phyloP scores from a whole-genome alignment of 2,888 invertebrate species.

The Agonopterix arenella region DNA sequence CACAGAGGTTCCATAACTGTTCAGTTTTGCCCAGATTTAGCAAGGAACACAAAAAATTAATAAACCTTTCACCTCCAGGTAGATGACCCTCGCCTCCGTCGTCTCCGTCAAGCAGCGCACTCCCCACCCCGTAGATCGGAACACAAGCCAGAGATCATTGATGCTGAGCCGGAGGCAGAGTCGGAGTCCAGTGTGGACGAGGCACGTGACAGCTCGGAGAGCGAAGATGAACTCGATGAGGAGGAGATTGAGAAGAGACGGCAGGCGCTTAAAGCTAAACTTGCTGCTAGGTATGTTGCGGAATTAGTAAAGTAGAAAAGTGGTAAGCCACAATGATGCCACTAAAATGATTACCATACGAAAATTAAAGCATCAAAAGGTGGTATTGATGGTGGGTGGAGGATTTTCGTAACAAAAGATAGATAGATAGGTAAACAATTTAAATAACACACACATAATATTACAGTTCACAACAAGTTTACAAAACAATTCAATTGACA shows the following conservation, averaged over 20 bases:
- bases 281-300: conserved; percentile 51
- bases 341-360: too few relatives aligned
- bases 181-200: conserved; percentile 65
- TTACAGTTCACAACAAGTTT: too few relatives aligned
- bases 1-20: too few relatives aligned
- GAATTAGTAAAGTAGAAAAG: neutral
- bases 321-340: too few relatives aligned
- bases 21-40: too few relatives aligned
- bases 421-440: too few relatives aligned
- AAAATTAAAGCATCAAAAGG: too few relatives aligned
- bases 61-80: neutral
- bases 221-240: conserved; percentile 91
- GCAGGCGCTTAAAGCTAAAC: conserved; percentile 68
- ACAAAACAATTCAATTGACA: too few relatives aligned
- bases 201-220: conserved; percentile 74
- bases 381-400: too few relatives aligned
- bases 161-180: conserved; percentile 59
- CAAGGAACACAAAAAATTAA: too few relatives aligned
- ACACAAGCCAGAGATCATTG: conserved; percentile 69
- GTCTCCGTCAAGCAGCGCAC: conserved; percentile 75
- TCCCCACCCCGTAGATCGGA: conserved; percentile 76
- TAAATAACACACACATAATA: too few relatives aligned
- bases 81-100: conserved; percentile 88
- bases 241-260: conserved; percentile 91
- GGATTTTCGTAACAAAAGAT: too few relatives aligned